These are phyloP conservation scores for Coecobrya sp. DNA, from an alignment of 2,888 invertebrate genomes.

Conservation along the genomic window DNA sequence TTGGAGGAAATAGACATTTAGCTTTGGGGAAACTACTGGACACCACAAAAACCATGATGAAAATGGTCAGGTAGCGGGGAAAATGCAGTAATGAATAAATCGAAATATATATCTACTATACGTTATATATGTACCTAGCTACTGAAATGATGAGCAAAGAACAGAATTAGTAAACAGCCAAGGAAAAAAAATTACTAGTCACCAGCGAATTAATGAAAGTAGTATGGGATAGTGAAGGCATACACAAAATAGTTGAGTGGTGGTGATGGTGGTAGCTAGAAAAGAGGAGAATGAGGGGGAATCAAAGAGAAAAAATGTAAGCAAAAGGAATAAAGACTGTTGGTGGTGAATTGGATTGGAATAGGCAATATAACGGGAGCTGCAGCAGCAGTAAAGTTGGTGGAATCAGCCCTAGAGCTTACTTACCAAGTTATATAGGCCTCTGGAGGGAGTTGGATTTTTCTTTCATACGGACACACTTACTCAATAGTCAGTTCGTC, in stretches of 20 bases:
- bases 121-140: not conserved
- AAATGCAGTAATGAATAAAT: slow-evolving; percentile 19
- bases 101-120: not conserved
- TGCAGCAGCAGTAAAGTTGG: slow-evolving; percentile 15
- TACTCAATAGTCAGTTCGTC: not conserved
- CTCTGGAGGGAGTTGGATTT: slow-evolving; percentile 47
- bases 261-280: not conserved
- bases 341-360: slow-evolving; percentile 38
- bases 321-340: not conserved
- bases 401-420: slow-evolving; percentile 53
- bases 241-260: no score
- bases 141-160: not conserved
- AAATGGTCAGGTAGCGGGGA: not conserved
- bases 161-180: not conserved
- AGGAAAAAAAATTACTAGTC: slow-evolving; percentile 34
- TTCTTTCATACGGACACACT: not conserved
- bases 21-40: not conserved
- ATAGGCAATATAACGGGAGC: slow-evolving; percentile 19
- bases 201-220: slow-evolving; percentile 28
- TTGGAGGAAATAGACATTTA: slow-evolving; percentile 2
- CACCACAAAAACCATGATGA: not conserved
- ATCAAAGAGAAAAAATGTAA: slow-evolving; percentile 6
- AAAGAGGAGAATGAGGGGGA: not conserved
- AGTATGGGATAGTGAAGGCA: not conserved
- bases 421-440: slow-evolving; percentile 28